Evolutionary conservation across 2,888 invertebrate species (phyloP).

Genomic region (Nemotelus nigrinus): DNA sequence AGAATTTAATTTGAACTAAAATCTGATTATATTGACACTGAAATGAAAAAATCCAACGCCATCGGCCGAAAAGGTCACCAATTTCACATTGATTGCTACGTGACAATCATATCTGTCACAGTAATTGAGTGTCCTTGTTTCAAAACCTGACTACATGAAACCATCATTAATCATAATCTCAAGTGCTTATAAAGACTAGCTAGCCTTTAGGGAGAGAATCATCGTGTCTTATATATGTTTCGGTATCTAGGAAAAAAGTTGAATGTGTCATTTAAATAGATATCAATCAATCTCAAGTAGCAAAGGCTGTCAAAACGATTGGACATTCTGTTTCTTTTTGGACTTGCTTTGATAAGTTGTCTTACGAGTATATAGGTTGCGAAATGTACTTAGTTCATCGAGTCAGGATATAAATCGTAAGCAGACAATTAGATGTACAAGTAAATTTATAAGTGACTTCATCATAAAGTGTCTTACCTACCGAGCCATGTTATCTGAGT

Average conservation of each 20-base stretch:
- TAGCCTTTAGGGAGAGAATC: neutral
- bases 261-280: slow-evolving; percentile 27
- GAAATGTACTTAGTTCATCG: neutral
- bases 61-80: neutral
- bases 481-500: too few species aligned
- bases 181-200: slow-evolving; percentile 1
- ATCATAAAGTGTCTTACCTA: too few species aligned
- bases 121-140: slow-evolving; percentile 25
- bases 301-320: neutral
- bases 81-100: slow-evolving; percentile 1
- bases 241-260: neutral
- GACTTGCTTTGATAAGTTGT: neutral
- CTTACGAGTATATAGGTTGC: neutral
- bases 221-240: neutral
- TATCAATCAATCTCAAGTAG: slow-evolving; percentile 42
- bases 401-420: too few species aligned
- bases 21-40: neutral
- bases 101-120: slow-evolving; percentile 39
- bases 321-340: neutral
- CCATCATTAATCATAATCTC: slow-evolving; percentile 49
- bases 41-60: neutral
- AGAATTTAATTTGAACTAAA: too few species aligned
- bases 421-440: too few species aligned
- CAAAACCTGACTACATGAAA: slow-evolving; percentile 43
- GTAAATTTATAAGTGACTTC: too few species aligned